Evolutionary conservation across 2,888 invertebrate species (phyloP).

Genomic region (Drosophila atripex): DNA sequence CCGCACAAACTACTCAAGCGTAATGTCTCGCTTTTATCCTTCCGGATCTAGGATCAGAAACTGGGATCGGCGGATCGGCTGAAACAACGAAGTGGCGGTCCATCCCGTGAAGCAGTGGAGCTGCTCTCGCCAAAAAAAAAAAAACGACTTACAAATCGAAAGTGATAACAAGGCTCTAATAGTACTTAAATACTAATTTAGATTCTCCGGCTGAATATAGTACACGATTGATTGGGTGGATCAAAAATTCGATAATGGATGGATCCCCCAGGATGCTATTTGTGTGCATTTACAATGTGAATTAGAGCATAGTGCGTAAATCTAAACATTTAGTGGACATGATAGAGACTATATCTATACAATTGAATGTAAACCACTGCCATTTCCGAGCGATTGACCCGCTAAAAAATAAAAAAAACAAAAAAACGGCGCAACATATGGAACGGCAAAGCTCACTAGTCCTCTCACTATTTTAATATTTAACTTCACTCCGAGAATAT

Average conservation of each 20-base stretch:
- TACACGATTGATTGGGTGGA: constrained; percentile 40
- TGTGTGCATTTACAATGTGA: constrained; percentile 75
- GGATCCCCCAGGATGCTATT: constrained; percentile 46
- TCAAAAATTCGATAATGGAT: constrained; percentile 12
- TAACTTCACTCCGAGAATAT: not conserved
- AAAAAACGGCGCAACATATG: constrained; percentile 1
- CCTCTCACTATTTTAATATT: constrained; percentile 19
- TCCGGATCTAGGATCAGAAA: constrained; percentile 79
- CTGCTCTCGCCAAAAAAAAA: constrained; percentile 61
- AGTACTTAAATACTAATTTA: constrained; percentile 65
- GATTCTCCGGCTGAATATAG: constrained; percentile 61
- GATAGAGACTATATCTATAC: constrained; percentile 24
- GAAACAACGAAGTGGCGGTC: constrained; percentile 63
- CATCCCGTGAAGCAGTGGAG: constrained; percentile 23
- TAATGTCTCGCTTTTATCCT: constrained; percentile 83
- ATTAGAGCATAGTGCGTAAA: constrained; percentile 61
- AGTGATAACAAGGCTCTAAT: constrained; percentile 75
- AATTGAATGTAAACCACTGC: constrained; percentile 72
- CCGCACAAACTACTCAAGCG: constrained; percentile 81
- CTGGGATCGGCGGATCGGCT: constrained; percentile 24
- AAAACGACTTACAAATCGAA: constrained; percentile 70
- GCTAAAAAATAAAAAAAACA: too few species aligned
- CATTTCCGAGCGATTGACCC: constrained; percentile 63
- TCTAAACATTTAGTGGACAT: constrained; percentile 40
- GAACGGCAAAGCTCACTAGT: constrained; percentile 25